Evolutionary conservation across 2,797 vertebrate species (phyloP), one percentile per base, ranked within the genome.

Genomic region (Enteromius paludinosus): DNA sequence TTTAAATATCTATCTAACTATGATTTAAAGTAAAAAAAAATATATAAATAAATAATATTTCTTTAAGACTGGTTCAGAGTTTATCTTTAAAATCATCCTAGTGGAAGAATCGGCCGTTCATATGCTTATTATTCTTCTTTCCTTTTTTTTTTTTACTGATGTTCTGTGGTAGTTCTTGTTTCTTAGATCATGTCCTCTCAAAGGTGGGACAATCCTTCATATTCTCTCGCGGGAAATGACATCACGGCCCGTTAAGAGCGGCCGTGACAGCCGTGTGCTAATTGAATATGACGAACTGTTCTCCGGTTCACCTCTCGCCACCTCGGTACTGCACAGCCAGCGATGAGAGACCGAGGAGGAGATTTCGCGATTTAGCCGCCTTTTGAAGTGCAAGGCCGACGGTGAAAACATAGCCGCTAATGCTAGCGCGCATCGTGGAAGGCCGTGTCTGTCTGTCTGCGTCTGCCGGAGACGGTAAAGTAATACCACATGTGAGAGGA

Each of bases 221-320:
- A 30, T 23, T 35, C 45, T 72, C 79, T 72, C 66, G 68, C 28
- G 68, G 80, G 84, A 59, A 82, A 75, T 83, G 83, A 87, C 78
- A 79, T 83, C 81, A 81, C 43, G 41, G 23, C 38, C 61, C 93
- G 92, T 84, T 84, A 88, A 84, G 82, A 88, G 88, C 35, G 62
- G 54, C 86, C 59, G 61, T 94, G 94, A 94, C 93, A 94, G 91
- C 90, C 94, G 73, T 93, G 92, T 93, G 92, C 93, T 93, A 94
- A 94, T 94, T 89, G 93, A 94, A 94, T 93, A 94, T 94, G 93
- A 95, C 91, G 90, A 93, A 94, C 92, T 87, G 92, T 90, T 92
- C 90, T 87, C 89, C 14, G 88, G 88, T 82, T 93, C 92, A 90
- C 92, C 90, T 89, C 89, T 91, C 88, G 75, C 84, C 91, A 92